Percentiles rank a stretch among this genome's conserved stretches.
Evolutionary conservation across 2,888 invertebrate species (phyloP).

Genomic region (Lepidochrysops patricia): DNA sequence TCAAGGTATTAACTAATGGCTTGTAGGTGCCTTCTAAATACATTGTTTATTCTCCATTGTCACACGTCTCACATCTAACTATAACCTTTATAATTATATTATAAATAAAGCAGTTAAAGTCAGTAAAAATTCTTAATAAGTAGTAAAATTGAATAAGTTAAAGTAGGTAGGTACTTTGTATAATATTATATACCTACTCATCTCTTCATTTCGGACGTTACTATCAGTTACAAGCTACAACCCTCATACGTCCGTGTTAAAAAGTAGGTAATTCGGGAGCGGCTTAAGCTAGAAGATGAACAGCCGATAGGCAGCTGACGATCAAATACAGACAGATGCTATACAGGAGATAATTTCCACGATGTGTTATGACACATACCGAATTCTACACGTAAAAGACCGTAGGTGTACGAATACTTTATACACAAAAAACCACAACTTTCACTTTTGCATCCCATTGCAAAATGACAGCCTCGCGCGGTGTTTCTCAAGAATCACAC

Average conservation of each 20-base stretch:
- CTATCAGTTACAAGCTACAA: background rate
- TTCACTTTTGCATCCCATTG: slow-evolving; percentile 62
- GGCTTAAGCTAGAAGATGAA: background rate
- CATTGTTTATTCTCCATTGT: no score
- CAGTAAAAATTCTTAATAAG: no score
- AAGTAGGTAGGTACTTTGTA: background rate
- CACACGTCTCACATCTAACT: no score
- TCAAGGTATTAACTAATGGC: no score
- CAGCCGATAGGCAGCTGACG: background rate
- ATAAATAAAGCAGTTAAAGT: background rate
- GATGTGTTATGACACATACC: background rate
- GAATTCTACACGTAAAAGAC: slow-evolving; percentile 13
- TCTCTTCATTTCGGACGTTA: background rate
- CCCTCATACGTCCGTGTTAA: background rate
- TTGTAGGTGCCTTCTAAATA: background rate
- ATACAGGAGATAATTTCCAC: background rate
- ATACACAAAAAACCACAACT: slow-evolving; percentile 48
- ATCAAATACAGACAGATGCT: background rate
- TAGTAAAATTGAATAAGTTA: background rate
- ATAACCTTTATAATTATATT: no score
- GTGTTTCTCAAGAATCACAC: slow-evolving; percentile 31
- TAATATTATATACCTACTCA: background rate
- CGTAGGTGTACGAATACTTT: slow-evolving; percentile 40
- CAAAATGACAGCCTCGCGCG: slow-evolving; percentile 53
- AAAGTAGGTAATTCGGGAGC: background rate